phyloP scores from a whole-genome alignment of 2,888 invertebrate species.

The Syrista parreyssii region DNA sequence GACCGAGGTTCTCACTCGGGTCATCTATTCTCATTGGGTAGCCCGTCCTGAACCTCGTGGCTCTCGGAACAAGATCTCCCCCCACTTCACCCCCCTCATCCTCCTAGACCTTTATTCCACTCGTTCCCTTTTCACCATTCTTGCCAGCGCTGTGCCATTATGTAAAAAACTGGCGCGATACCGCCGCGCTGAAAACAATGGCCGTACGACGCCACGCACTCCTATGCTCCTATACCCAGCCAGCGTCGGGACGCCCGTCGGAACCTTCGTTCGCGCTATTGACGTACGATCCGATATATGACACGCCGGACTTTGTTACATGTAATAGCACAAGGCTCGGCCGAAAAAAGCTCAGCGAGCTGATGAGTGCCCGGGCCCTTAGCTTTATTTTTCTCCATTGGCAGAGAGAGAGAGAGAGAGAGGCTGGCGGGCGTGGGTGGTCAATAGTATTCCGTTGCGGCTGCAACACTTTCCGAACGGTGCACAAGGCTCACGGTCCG shows the following conservation, averaged over 20 bases:
- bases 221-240: not conserved
- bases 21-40: not conserved
- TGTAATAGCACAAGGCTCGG: slow-evolving; percentile 50
- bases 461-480: slow-evolving; percentile 29
- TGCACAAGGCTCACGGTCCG: slow-evolving; percentile 36
- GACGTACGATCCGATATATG: slow-evolving; percentile 57
- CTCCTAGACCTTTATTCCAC: not conserved
- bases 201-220: not conserved
- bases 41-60: not conserved
- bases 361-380: slow-evolving; percentile 52
- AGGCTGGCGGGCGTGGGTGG: slow-evolving; percentile 55
- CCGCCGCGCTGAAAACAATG: not conserved
- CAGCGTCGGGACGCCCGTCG: not conserved
- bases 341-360: slow-evolving; percentile 54
- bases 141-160: not conserved
- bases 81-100: not conserved
- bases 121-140: not conserved
- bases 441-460: slow-evolving; percentile 58
- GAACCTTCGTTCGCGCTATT: slow-evolving; percentile 31
- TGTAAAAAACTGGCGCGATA: not conserved
- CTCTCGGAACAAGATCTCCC: not conserved
- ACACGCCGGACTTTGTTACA: slow-evolving; percentile 59
- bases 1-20: not conserved
- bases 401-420: slow-evolving; percentile 4
- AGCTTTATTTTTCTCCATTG: slow-evolving; percentile 32